Evolutionary conservation across 2,797 vertebrate genomes (phyloP), one percentile per base, ranked within the genome.

Genomic region (Anas flavirostris): DNA sequence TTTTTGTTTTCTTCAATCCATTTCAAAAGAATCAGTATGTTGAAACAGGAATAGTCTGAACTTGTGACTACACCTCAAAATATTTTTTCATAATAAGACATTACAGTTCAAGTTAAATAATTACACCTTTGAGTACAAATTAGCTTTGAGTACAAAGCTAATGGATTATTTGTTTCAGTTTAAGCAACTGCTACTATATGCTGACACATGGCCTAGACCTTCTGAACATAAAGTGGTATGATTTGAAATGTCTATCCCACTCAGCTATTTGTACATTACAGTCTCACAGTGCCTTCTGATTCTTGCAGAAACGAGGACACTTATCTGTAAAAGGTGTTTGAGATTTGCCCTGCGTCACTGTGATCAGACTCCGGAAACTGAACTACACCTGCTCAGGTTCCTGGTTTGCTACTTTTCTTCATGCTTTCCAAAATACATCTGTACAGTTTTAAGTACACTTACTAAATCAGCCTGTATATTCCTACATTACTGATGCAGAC

Each of bases 11-110:
- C 53, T 59, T 52, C 28, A 46, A 68, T 28, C n/a, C 14, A 39
- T 48, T 29, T 6, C 33, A 78, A 80, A 46, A 81, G 28, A 76
- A 90, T 82, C 33, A 82, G 1, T 26, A 53, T 50, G 63, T 1
- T 59, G 35, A 18, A 86, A 81, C 16, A 56, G 15, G 7, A 59
- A 67, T 18, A 66, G 8, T 41, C 4, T 85, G 58, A 89, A 76
- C 53, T n/a, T 90, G n/a, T 66, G 26, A 50, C 63, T 5, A 0
- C 10, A 48, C 3, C 17, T 53, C 67, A 41, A 6, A 3, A 0
- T 50, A 39, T 21, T 60, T 83, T 64, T 64, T 12, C 63, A 64
- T 26, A 85, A 10, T 15, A 72, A 53, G 72, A 66, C 1, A 1
- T 31, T 62, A 26, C 1, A 8, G 15, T 22, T 87, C 52, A 9